These are phyloP conservation scores for Lethrus apterus DNA, from an alignment of 1,140 invertebrate genomes.

Conservation along the genomic window DNA sequence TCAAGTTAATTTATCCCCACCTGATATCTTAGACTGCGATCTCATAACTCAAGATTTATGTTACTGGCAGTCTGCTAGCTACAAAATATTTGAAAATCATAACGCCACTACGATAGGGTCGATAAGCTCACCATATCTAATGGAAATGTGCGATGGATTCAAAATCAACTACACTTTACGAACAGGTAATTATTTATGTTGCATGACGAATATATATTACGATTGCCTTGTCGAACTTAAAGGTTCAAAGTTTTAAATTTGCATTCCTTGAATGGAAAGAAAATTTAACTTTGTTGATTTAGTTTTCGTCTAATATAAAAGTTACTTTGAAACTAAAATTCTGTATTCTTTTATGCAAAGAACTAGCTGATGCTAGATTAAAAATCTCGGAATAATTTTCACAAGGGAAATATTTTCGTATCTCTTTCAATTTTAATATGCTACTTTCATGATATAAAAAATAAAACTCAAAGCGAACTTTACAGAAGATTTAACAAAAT, in stretches of 20 bases:
- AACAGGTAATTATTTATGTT: conserved; percentile 10
- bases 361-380: too few species aligned
- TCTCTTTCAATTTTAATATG: too few species aligned
- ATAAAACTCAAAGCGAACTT: too few species aligned
- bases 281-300: too few species aligned
- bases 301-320: too few species aligned
- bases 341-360: too few species aligned
- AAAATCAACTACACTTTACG: conserved; percentile 24
- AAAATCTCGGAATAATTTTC: too few species aligned
- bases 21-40: conserved; percentile 25
- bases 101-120: conserved; percentile 23
- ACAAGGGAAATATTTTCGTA: too few species aligned
- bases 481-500: too few species aligned
- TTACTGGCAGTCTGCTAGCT: conserved; percentile 27
- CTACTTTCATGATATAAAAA: too few species aligned
- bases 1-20: conserved; percentile 20
- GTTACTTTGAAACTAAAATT: too few species aligned
- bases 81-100: conserved; percentile 25
- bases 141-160: conserved; percentile 25
- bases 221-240: not conserved
- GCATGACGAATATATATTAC: too few species aligned
- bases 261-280: not conserved
- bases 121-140: conserved; percentile 25
- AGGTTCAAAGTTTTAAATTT: not conserved
- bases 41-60: conserved; percentile 27